A percentile compares a stretch with the other conserved stretches of the same genome.
These are phyloP conservation scores for Hypena proboscidalis DNA, from an alignment of 2,888 invertebrate species.

Conservation along the genomic window DNA sequence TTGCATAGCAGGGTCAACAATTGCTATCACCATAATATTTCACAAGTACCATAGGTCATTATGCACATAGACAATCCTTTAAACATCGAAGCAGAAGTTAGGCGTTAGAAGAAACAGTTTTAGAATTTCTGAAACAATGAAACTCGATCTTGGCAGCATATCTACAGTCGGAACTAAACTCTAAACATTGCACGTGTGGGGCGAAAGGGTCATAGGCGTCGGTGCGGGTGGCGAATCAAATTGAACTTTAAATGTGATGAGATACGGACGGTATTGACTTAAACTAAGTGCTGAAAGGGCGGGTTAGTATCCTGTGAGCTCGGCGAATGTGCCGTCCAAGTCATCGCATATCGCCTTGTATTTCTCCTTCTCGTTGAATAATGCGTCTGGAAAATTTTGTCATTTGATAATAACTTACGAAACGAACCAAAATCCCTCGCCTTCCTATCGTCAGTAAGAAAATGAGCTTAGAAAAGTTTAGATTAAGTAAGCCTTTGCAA, in stretches of 20 bases:
- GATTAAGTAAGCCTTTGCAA: conserved; percentile 57
- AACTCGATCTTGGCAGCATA: conserved; percentile 28
- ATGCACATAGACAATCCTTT: conserved; percentile 52
- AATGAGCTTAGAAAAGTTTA: conserved; percentile 50
- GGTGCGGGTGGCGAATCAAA: conserved; percentile 48
- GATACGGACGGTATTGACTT: conserved; percentile 69
- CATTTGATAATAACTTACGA: conserved; percentile 65
- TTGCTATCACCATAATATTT: no score
- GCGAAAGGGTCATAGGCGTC: conserved; percentile 20
- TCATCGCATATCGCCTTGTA: conserved; percentile 99
- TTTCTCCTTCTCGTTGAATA: conserved; percentile 95
- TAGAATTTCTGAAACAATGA: conserved; percentile 33
- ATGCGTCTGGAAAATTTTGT: conserved; percentile 89
- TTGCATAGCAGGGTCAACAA: no score
- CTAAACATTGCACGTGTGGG: conserved; percentile 25
- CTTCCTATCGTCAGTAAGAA: conserved; percentile 29
- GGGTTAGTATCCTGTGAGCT: conserved; percentile 97
- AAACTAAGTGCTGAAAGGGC: conserved; percentile 70
- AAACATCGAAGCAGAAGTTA: conserved; percentile 57
- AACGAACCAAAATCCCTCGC: conserved; percentile 28
- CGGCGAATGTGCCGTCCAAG: conserved; percentile 98
- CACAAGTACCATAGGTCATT: no score
- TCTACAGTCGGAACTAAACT: conserved; percentile 36
- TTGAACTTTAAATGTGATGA: conserved; percentile 50
- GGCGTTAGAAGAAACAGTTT: conserved; percentile 53